Evolutionary conservation across 2,797 vertebrate genomes (phyloP).

Genomic region (Fratercula arctica): DNA sequence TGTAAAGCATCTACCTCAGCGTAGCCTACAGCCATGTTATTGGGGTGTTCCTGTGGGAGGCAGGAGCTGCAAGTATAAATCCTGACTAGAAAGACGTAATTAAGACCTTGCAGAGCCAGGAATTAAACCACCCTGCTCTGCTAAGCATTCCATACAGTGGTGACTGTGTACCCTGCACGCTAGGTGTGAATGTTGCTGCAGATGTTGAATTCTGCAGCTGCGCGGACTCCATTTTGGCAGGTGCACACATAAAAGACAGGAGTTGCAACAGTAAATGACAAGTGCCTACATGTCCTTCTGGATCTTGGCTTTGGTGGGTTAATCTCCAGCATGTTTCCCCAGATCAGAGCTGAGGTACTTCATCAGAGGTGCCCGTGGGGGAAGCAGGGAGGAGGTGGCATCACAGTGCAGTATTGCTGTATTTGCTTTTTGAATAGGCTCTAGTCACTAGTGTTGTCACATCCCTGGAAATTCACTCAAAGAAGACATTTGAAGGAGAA

Average conservation of each 20-base stretch:
- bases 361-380: not conserved
- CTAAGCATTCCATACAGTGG: not conserved
- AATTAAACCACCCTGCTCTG: not conserved
- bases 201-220: not conserved
- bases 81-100: not conserved
- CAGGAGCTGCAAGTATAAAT: not conserved
- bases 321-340: not conserved
- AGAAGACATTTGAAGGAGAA: slow-evolving; percentile 10
- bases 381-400: not conserved
- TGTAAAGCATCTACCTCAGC: not conserved
- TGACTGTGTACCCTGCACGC: rapidly evolving
- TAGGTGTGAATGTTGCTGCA: not conserved
- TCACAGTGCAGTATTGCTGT: not conserved
- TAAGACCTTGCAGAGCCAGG: not conserved
- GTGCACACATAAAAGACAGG: not conserved
- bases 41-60: not conserved
- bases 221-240: not conserved
- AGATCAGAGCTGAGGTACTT: not conserved
- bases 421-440: not conserved
- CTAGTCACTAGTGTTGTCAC: not conserved
- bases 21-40: not conserved
- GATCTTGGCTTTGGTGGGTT: not conserved
- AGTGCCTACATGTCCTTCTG: not conserved
- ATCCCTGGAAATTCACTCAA: not conserved
- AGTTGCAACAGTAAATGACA: not conserved